A percentile compares a stretch with the other conserved stretches of the same genome.
Evolutionary conservation across 64 coral and sea anemone genomes (phyloP).

Genomic region (Montipora cactus): DNA sequence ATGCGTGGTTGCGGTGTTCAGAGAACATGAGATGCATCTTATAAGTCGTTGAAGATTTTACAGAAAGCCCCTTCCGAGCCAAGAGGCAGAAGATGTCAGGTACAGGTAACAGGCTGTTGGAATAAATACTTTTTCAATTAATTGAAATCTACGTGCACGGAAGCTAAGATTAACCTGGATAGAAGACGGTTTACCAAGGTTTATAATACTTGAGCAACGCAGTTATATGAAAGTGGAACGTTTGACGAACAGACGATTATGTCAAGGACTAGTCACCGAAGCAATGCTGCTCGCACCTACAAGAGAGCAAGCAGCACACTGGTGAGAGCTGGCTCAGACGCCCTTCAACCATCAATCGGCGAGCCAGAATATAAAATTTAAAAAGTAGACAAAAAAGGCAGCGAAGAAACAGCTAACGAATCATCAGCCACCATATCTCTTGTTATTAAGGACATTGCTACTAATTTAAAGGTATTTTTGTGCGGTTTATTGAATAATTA

Average conservation of each 20-base stretch:
- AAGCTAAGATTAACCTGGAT: conserved; percentile 5
- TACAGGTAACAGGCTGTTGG: background rate
- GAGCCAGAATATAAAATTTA: too few relatives aligned
- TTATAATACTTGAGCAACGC: background rate
- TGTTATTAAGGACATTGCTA: too few relatives aligned
- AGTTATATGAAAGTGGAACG: conserved; percentile 9
- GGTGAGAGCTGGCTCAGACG: conserved; percentile 10
- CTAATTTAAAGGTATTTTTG: too few relatives aligned
- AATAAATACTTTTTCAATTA: conserved; percentile 43
- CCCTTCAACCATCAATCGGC: background rate
- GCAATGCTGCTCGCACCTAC: too few relatives aligned
- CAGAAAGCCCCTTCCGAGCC: conserved; percentile 25
- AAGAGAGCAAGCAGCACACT: background rate
- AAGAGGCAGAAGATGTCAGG: background rate
- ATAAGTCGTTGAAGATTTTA: conserved; percentile 30
- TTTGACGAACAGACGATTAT: conserved; percentile 3
- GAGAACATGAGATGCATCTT: background rate
- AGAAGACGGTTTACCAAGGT: conserved; percentile 7
- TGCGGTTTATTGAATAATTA: too few relatives aligned
- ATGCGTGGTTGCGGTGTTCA: too few relatives aligned
- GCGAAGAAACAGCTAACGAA: too few relatives aligned
- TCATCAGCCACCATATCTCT: too few relatives aligned
- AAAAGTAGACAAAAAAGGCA: too few relatives aligned
- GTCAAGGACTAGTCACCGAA: background rate
- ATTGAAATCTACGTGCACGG: conserved; percentile 25